A percentile compares a stretch with the other conserved stretches of the same genome.
Evolutionary conservation across 2,888 invertebrate genomes (phyloP).

Genomic region (Eristalis pertinax): DNA sequence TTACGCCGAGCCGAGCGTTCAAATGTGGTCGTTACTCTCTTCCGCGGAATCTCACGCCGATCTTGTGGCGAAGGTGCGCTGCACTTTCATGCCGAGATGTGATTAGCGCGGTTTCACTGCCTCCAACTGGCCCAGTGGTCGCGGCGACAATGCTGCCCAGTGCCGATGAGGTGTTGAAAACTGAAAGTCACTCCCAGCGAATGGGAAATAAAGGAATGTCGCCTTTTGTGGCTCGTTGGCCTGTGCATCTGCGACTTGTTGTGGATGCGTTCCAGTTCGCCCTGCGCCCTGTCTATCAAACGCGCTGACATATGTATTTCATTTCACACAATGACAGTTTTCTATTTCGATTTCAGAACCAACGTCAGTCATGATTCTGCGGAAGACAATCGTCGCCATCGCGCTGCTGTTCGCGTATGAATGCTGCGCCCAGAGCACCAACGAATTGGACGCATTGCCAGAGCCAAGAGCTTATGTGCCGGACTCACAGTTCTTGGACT

Average conservation of each 20-base stretch:
- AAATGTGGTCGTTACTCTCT: slow-evolving; percentile 53
- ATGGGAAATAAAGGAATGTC: background rate
- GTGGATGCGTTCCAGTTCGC: background rate
- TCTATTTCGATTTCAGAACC: slow-evolving; percentile 36
- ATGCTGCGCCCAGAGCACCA: slow-evolving; percentile 75
- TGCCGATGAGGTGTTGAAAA: background rate
- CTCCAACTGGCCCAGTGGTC: background rate
- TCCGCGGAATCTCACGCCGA: slow-evolving; percentile 26
- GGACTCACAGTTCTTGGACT: slow-evolving; percentile 84
- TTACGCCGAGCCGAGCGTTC: background rate
- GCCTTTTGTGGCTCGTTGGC: background rate
- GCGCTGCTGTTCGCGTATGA: slow-evolving; percentile 73
- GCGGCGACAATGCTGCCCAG: background rate
- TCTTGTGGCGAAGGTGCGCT: slow-evolving; percentile 18
- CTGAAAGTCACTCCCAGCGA: slow-evolving; percentile 22
- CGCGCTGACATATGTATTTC: slow-evolving; percentile 10
- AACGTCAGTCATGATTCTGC: slow-evolving; percentile 75
- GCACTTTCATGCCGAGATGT: slow-evolving; percentile 22
- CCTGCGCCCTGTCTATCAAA: background rate
- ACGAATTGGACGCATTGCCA: slow-evolving; percentile 75
- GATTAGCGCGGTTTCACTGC: slow-evolving; percentile 30
- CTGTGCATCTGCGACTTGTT: slow-evolving; percentile 10
- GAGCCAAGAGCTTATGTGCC: slow-evolving; percentile 80
- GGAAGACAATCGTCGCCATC: slow-evolving; percentile 74
- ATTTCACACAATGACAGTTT: background rate